Evolutionary conservation across 2,888 invertebrate genomes (phyloP), one percentile per base, ranked within the genome.

Genomic region (Ischnus inquisitorius): DNA sequence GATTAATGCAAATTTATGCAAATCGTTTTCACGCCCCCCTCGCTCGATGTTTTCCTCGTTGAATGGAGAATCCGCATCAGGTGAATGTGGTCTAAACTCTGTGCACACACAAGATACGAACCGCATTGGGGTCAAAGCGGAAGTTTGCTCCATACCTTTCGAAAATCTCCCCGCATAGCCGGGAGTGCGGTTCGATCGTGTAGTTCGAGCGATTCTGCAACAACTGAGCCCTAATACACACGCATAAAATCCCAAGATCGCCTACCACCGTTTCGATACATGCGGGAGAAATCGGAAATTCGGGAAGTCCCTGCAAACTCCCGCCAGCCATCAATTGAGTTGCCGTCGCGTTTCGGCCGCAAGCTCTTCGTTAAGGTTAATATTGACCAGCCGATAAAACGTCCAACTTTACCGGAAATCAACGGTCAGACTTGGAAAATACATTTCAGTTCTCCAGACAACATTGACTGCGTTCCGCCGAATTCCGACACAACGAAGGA

Each of bases 221-320:
- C 83, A 83, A 80, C 80, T 83, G 80, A 83, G 67, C 54, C 64
- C 77, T 81, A 81, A 83, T 81, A 80, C 83, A 83, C 80, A 80
- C 76, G 77, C 83, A 80, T 80, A 81, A 67, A 77, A 83, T 81
- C 72, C 81, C 68, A 71, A 68, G 72, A 67, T 51, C 62, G 2
- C 16, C 19, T 4, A 5, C 28, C n/a, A n/a, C 1, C 6, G 6
- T 64, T 39, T 34, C 16, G 39, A 16, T 39, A 34, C 0, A 34
- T 34, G 8, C 34, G 8, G 34, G 54, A 54, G 22, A 54, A n/a
- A 54, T 54, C 54, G 3, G 54, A 22, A 54, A 19, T 54, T 22
- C 3, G 54, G 10, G 10, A 64, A 8, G 64, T 39, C 14, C 6
- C 34, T 54, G 22, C 51, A 34, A 34, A 34, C 8, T 69, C 57